phyloP scores from a whole-genome alignment of 2,888 invertebrate species.

The Adineta ricciae region DNA sequence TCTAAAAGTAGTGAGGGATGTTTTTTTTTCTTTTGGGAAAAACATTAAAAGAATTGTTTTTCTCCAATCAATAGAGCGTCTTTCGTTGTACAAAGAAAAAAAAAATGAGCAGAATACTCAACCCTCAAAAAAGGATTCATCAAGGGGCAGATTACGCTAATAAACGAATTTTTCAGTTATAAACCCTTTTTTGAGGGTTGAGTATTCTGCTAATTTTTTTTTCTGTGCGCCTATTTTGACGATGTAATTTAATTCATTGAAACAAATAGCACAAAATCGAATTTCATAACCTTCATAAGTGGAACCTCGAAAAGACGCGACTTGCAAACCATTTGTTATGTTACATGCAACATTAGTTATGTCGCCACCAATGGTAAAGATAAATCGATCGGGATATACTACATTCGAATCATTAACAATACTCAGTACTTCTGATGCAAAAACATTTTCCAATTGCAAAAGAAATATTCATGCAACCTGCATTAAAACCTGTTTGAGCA shows the following conservation, averaged over 20 bases:
- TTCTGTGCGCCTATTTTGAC: too few species aligned
- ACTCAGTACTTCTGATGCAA: neutral
- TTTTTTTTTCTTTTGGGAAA: too few species aligned
- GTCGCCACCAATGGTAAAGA: neutral
- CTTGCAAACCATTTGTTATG: neutral
- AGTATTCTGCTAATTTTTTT: too few species aligned
- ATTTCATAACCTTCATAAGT: neutral
- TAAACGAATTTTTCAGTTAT: too few species aligned
- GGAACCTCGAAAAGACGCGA: neutral
- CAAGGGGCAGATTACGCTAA: too few species aligned
- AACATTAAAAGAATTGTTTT: too few species aligned
- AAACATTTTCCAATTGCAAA: neutral
- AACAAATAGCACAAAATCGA: neutral
- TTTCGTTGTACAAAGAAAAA: too few species aligned
- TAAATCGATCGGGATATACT: neutral
- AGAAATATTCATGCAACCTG: neutral
- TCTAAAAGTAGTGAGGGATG: too few species aligned
- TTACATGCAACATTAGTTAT: neutral
- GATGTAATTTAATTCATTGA: neutral
- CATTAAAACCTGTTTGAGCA: neutral
- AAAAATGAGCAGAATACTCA: too few species aligned
- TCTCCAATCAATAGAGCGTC: too few species aligned
- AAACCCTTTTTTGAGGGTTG: too few species aligned
- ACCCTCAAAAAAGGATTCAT: too few species aligned
- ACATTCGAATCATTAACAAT: neutral